Evolutionary conservation across 2,888 invertebrate genomes (phyloP), one percentile per base, ranked within the genome.

Genomic region (Ceratothoa steindachneri): DNA sequence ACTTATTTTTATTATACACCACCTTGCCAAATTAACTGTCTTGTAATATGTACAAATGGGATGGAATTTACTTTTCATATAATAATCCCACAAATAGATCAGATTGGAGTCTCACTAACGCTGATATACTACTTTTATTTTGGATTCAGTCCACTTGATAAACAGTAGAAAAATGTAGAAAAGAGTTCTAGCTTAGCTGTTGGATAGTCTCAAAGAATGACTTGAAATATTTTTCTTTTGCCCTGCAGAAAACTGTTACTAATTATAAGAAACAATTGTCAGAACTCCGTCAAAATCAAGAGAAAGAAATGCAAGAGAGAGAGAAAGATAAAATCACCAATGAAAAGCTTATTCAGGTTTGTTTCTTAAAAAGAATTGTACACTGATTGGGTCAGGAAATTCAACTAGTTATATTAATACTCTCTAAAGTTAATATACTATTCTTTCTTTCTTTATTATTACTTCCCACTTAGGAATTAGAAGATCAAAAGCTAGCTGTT

Each of bases 401-500:
- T 19, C 30, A n/a, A 24, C 30, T 67, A 28, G n/a, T 67, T 4
- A 2, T 67, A 19, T n/a, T 15, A 30, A n/a, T 30, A 30, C 24
- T 29, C 22, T 5, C 22, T 30, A 30, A 15, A 69, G 19, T 52
- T 24, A n/a, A 24, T 1, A 19, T 51, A 22, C 15, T 60, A 5
- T 51, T 1, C 1, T 64, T 19, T 51, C 9, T 71, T 19, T 19
- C 30, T 29, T 68, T 30, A 67, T 29, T 55, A 1, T 53, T 30
- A 19, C 30, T 65, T n/a, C n/a, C n/a, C n/a, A n/a, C n/a, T 9
- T 71, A 78, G 77, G 77, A 78, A 65, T 69, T 77, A 64, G 77
- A 81, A 28, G 84, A 85, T 72, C 74, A 84, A 30, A 80, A 80
- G 22, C 80, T 73, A 30, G 69, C 69, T n/a, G 29, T 77, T 30